Conservation (phyloP, 1,140 invertebrate species). For the Drosophila paulistorum region DNA sequence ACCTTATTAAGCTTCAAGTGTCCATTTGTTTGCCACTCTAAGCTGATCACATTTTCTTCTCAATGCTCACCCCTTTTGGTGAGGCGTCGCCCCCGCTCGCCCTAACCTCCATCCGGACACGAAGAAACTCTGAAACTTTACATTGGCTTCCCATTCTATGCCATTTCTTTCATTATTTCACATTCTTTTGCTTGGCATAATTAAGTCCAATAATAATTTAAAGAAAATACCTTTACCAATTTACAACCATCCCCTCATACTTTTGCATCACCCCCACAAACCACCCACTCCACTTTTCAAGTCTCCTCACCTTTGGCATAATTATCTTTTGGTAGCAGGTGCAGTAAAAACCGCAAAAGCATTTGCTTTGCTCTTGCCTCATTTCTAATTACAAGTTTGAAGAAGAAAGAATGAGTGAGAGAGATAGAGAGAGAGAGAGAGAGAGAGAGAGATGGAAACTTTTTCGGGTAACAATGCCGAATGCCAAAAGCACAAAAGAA, state of each 20-base stretch:
- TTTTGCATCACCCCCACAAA: not conserved
- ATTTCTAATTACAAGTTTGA: slow-evolving; percentile 66
- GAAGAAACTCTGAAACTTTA: slow-evolving; percentile 22
- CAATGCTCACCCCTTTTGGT: not conserved
- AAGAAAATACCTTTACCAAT: slow-evolving; percentile 72
- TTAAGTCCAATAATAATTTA: slow-evolving; percentile 82
- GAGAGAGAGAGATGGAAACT: not conserved
- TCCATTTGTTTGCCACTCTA: slow-evolving; percentile 21
- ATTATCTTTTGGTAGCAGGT: slow-evolving; percentile 76
- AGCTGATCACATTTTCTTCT: slow-evolving; percentile 26
- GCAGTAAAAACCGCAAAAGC: slow-evolving; percentile 64
- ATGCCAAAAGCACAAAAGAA: slow-evolving; percentile 61
- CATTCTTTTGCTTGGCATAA: slow-evolving; percentile 65
- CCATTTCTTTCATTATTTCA: slow-evolving; percentile 39
- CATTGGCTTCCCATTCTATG: slow-evolving; percentile 55
- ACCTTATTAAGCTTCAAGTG: slow-evolving; percentile 19
- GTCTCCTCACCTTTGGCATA: slow-evolving; percentile 51
- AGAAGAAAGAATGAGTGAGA: not conserved
- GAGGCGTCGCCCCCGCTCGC: too few relatives aligned
- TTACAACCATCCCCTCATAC: slow-evolving; percentile 24
- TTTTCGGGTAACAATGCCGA: slow-evolving; percentile 48
- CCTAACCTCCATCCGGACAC: not conserved
- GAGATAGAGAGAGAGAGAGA: too few relatives aligned
- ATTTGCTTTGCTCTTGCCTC: slow-evolving; percentile 61
- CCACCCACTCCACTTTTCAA: slow-evolving; percentile 12